Conservation (phyloP, 2,797 vertebrate species). For the Cirrhinus mrigala region DNA sequence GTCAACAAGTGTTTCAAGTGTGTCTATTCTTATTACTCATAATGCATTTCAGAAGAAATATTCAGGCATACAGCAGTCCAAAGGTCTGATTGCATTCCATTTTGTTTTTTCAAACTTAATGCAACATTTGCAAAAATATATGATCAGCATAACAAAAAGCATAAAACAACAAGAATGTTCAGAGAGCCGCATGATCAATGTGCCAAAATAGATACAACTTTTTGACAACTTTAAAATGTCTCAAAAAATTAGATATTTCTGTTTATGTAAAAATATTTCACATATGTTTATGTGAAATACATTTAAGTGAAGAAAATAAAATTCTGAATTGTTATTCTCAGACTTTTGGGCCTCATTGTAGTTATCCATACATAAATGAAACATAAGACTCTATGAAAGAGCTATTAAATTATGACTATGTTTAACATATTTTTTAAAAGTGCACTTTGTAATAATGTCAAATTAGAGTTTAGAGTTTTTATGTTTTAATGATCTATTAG, state of each 20-base stretch:
- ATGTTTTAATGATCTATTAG: not conserved
- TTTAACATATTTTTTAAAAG: not conserved
- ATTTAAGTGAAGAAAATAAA: not conserved
- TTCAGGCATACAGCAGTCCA: not conserved
- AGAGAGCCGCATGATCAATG: not conserved
- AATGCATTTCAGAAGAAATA: not conserved
- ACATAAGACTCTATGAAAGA: not conserved
- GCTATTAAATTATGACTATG: not conserved
- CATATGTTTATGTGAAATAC: not conserved
- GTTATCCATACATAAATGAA: not conserved
- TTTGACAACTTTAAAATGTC: not conserved
- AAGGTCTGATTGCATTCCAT: not conserved
- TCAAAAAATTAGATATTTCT: not conserved
- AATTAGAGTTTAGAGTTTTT: not conserved
- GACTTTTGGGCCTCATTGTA: not conserved
- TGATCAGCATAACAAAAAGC: not conserved
- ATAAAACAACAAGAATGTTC: not conserved
- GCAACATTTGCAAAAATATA: not conserved
- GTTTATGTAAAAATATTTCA: not conserved
- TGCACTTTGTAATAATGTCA: not conserved
- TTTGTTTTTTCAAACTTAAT: not conserved
- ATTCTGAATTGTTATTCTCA: no score
- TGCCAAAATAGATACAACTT: not conserved
- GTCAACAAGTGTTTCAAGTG: not conserved
- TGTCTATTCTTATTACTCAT: not conserved